Evolutionary conservation across 2,113 vertebrate species (phyloP).

Genomic region (Chamaea fasciata): DNA sequence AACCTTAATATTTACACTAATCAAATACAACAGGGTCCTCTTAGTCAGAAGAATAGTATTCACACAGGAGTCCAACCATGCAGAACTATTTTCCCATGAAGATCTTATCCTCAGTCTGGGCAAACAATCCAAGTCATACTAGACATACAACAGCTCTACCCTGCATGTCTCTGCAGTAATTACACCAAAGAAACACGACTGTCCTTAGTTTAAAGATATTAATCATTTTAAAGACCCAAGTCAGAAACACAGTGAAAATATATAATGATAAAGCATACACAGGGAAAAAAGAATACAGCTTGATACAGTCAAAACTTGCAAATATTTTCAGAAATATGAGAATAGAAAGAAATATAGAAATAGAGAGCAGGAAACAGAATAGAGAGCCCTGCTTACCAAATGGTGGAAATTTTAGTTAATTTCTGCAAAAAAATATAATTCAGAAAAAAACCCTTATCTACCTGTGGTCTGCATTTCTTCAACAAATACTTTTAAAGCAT

Average conservation of each 20-base stretch:
- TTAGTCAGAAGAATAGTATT: not conserved
- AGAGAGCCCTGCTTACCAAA: not conserved
- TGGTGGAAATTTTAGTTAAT: not conserved
- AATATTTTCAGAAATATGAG: not conserved
- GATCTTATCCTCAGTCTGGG: not conserved
- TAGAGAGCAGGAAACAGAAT: not conserved
- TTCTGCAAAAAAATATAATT: not conserved
- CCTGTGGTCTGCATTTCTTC: not conserved
- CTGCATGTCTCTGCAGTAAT: not conserved
- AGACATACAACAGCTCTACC: not conserved
- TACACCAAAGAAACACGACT: not conserved
- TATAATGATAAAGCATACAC: not conserved
- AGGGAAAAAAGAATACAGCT: not conserved
- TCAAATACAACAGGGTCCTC: not conserved
- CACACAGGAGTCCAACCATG: not conserved
- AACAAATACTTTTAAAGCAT: not conserved
- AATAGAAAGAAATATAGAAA: not conserved
- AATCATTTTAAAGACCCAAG: not conserved
- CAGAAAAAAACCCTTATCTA: not conserved
- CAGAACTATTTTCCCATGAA: slow-evolving; percentile 16
- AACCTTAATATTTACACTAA: not conserved
- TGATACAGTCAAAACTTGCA: not conserved
- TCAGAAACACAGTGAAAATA: not conserved
- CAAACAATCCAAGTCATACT: not conserved
- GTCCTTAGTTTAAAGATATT: not conserved